Conservation (phyloP, 2,888 invertebrate species). For the Acleris literana region DNA sequence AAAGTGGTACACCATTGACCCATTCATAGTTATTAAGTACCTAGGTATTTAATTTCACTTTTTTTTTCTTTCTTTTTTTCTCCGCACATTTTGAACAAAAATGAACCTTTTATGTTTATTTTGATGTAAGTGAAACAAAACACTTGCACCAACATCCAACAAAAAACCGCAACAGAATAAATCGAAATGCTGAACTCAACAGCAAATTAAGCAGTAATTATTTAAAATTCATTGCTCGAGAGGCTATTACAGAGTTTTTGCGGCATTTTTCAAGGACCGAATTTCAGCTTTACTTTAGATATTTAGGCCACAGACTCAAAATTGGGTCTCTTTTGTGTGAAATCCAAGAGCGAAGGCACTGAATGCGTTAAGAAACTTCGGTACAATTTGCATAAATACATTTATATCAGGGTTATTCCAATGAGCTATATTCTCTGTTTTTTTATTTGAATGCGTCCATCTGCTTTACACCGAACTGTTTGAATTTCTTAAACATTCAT, state of each 20-base stretch:
- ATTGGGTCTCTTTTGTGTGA: too few relatives aligned
- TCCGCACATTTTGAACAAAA: too few relatives aligned
- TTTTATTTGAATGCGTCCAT: neutral
- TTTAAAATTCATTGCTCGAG: neutral
- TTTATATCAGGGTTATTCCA: constrained; percentile 1
- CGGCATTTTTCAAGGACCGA: neutral
- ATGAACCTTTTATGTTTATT: too few relatives aligned
- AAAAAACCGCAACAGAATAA: neutral
- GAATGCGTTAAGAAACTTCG: neutral
- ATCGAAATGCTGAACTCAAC: neutral
- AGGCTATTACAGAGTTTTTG: neutral
- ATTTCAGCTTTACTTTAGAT: neutral
- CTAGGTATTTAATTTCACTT: too few relatives aligned
- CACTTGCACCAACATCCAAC: neutral
- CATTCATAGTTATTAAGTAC: too few relatives aligned
- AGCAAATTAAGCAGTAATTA: neutral
- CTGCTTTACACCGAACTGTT: neutral
- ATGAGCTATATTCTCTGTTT: neutral
- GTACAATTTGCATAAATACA: neutral
- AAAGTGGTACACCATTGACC: too few relatives aligned
- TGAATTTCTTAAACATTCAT: too few relatives aligned
- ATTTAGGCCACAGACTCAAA: too few relatives aligned
- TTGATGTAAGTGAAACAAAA: neutral
- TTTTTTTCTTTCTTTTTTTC: too few relatives aligned
- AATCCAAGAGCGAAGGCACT: too few relatives aligned